Evolutionary conservation across 2,888 invertebrate species (phyloP).

Genomic region (Ophraella communa): DNA sequence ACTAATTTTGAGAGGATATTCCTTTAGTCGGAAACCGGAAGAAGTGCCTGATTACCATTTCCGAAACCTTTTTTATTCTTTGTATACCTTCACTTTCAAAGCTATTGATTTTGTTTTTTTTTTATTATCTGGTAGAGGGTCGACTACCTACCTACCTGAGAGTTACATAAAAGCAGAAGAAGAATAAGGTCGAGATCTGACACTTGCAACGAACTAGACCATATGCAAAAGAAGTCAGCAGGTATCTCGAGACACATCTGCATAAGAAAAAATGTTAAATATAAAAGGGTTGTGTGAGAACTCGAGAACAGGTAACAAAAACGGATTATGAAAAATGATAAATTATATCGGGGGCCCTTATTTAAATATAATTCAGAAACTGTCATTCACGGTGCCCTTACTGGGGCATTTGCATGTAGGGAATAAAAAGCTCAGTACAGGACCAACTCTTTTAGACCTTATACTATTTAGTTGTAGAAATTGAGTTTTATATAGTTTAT

Average conservation of each 20-base stretch:
- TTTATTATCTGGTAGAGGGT: conserved; percentile 31
- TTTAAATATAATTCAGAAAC: conserved; percentile 59
- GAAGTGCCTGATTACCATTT: conserved; percentile 29
- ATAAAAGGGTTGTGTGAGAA: conserved; percentile 47
- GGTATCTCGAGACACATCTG: conserved; percentile 56
- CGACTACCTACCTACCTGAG: conserved; percentile 33
- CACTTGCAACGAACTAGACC: conserved; percentile 41
- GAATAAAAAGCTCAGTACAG: conserved; percentile 17
- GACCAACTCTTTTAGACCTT: background rate
- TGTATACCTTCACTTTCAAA: conserved; percentile 29
- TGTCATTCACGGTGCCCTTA: conserved; percentile 59
- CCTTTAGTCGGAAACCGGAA: conserved; percentile 29
- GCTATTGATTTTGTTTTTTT: conserved; percentile 41
- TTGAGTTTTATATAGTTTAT: background rate
- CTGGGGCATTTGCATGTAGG: conserved; percentile 55
- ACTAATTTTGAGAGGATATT: background rate
- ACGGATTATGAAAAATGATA: conserved; percentile 56
- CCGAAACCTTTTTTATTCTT: conserved; percentile 25
- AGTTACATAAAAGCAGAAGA: conserved; percentile 19
- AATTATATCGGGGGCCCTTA: conserved; percentile 51
- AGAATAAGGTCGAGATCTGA: conserved; percentile 26
- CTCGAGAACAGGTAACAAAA: conserved; percentile 52
- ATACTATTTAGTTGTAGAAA: background rate
- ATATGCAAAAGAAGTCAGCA: conserved; percentile 58
- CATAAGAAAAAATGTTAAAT: conserved; percentile 47